Evolutionary conservation across 53 echinoderm and acorn worm species (phyloP).

Genomic region (Apostichopus leukothele): DNA sequence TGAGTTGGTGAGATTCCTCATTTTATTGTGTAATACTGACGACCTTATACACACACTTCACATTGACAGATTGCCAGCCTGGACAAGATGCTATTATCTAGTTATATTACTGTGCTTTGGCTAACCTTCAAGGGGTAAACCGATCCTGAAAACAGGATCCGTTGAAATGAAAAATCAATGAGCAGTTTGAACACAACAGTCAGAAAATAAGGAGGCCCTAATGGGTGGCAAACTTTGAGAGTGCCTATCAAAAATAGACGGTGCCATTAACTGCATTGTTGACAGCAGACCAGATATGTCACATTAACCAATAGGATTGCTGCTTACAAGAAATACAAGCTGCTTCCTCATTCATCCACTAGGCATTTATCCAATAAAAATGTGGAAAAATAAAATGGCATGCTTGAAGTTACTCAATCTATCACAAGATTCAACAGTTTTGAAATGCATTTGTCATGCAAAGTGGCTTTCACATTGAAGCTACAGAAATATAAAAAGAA

Average conservation of each 20-base stretch:
- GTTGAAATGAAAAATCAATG: neutral
- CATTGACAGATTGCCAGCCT: neutral
- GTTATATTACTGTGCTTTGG: neutral
- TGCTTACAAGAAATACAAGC: too few species aligned
- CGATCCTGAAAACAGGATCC: neutral
- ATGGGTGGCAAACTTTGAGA: neutral
- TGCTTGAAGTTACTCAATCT: too few species aligned
- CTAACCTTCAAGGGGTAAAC: constrained; percentile 3
- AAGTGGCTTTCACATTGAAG: too few species aligned
- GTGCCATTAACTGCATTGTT: neutral
- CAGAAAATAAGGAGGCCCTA: neutral
- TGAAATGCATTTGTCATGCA: too few species aligned
- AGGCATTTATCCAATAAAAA: too few species aligned
- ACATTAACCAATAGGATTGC: too few species aligned
- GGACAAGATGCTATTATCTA: neutral
- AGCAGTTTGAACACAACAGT: neutral
- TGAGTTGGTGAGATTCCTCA: too few species aligned
- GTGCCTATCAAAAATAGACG: neutral
- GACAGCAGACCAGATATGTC: too few species aligned
- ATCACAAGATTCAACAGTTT: too few species aligned
- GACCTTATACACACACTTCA: neutral
- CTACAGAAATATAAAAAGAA: too few species aligned
- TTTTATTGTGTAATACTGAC: neutral
- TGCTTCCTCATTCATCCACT: too few species aligned
- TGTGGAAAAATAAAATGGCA: too few species aligned